These are phyloP conservation scores for Aleadryas rufinucha DNA, from an alignment of 2,113 vertebrate genomes.

Conservation along the genomic window DNA sequence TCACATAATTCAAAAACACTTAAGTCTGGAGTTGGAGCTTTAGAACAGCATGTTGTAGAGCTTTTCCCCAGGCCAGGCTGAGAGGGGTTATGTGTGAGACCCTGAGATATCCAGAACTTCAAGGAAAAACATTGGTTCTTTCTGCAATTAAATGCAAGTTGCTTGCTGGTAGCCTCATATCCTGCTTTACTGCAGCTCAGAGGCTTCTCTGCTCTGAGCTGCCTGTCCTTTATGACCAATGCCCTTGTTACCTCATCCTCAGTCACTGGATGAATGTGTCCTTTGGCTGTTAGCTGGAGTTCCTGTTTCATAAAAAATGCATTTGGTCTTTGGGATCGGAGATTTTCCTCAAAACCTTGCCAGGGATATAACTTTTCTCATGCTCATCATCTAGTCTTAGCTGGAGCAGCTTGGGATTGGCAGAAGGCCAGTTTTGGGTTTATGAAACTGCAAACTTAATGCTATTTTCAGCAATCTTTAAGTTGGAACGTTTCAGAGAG, in stretches of 20 bases:
- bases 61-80: background rate
- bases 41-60: background rate
- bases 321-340: background rate
- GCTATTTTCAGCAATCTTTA: background rate
- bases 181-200: background rate
- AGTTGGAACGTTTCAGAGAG: background rate
- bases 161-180: background rate
- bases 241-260: background rate
- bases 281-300: background rate
- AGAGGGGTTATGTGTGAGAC: background rate
- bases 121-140: background rate
- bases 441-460: background rate
- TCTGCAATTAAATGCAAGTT: background rate
- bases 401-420: background rate
- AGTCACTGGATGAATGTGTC: background rate
- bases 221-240: background rate
- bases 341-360: background rate
- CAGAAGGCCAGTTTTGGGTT: background rate
- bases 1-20: background rate
- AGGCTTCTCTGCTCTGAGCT: background rate
- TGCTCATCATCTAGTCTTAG: background rate
- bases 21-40: background rate
- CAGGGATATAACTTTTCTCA: background rate
- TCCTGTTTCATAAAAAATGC: background rate
- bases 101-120: background rate